Evolutionary conservation across 53 echinoderm and acorn worm species (phyloP).

Genomic region (Henricia sp.): DNA sequence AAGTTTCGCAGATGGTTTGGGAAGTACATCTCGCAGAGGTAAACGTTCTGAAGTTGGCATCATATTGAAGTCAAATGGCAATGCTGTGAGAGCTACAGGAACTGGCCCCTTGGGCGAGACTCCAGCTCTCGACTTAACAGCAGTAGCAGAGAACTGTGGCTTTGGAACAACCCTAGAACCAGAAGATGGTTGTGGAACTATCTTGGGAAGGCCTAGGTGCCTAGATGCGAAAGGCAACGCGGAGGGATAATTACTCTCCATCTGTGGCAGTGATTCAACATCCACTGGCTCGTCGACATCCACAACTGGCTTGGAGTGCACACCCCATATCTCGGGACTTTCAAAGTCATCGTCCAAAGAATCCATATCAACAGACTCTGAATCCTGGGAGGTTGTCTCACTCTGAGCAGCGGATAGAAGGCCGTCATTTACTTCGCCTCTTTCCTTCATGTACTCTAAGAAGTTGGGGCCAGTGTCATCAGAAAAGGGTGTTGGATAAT

Average conservation of each 20-base stretch:
- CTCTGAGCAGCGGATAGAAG: background rate
- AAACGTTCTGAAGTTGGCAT: too few species aligned
- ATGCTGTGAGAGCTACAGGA: slow-evolving; percentile 5
- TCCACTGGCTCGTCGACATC: background rate
- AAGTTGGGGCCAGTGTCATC: slow-evolving; percentile 27
- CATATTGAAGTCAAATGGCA: slow-evolving; percentile 8
- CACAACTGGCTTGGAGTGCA: background rate
- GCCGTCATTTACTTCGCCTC: background rate
- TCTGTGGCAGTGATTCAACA: background rate
- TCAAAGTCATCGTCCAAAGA: slow-evolving; percentile 9
- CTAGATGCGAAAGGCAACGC: background rate
- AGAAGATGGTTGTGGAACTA: background rate
- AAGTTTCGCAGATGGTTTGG: too few species aligned
- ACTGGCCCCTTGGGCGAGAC: background rate
- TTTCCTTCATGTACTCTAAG: slow-evolving; percentile 20
- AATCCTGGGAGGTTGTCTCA: slow-evolving; percentile 33
- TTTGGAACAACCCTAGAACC: background rate
- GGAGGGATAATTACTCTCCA: background rate
- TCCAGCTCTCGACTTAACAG: background rate
- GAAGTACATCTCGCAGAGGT: too few species aligned
- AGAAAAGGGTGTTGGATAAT: slow-evolving; percentile 14
- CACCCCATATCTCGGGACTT: background rate
- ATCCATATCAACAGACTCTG: slow-evolving; percentile 29
- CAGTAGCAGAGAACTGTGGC: background rate
- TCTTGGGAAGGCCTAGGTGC: slow-evolving; percentile 3